phyloP scores from a whole-genome alignment of 2,888 invertebrate species.

The Lagria hirta region DNA sequence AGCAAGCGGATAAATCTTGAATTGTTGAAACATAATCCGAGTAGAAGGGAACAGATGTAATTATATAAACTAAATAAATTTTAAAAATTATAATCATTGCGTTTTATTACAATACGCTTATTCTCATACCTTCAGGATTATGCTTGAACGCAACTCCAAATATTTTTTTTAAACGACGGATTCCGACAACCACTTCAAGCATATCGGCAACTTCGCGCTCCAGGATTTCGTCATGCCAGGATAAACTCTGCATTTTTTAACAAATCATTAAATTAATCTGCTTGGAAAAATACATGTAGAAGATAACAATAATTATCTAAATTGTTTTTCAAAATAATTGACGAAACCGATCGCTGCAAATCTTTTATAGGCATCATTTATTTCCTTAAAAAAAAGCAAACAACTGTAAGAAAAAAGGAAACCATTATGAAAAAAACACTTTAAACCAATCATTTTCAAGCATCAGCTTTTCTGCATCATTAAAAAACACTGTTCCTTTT shows the following conservation, averaged over 20 bases:
- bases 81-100: background rate
- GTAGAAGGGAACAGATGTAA: constrained; percentile 27
- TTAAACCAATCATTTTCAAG: too few relatives aligned
- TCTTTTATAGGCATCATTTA: too few relatives aligned
- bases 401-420: too few relatives aligned
- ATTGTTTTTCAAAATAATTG: too few relatives aligned
- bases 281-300: too few relatives aligned
- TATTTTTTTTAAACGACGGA: constrained; percentile 49
- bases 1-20: constrained; percentile 42
- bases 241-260: constrained; percentile 10
- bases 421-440: too few relatives aligned
- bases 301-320: too few relatives aligned
- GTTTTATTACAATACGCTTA: background rate
- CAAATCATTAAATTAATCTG: background rate
- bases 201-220: constrained; percentile 45
- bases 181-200: constrained; percentile 44
- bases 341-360: too few relatives aligned
- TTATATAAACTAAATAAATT: background rate
- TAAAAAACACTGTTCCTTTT: too few relatives aligned
- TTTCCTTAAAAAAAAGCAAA: too few relatives aligned
- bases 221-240: constrained; percentile 39
- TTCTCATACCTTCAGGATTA: constrained; percentile 46
- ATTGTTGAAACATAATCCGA: constrained; percentile 34
- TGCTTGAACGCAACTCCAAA: constrained; percentile 48
- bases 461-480: too few relatives aligned